Evolutionary conservation across 1,140 invertebrate genomes (phyloP), one percentile per base, ranked within the genome.

Genomic region (Megalonaias nervosa): DNA sequence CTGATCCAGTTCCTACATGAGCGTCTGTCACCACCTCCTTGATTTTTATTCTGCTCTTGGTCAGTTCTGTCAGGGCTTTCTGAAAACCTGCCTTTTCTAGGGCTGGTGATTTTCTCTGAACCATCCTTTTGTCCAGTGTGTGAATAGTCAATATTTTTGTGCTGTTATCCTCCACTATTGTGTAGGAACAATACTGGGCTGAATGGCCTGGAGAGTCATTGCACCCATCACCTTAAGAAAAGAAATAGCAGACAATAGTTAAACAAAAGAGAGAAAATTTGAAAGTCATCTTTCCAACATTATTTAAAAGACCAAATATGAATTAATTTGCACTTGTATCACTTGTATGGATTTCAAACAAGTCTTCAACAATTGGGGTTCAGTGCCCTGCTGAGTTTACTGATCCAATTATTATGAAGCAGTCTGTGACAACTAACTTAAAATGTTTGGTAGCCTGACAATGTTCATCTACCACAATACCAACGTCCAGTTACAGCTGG

Each of bases 61-160:
- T 14, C 31, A 72, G 19, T 6, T 48, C 38, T 13, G 17, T 56
- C 26, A 76, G 23, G 31, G n/a, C n/a, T n/a, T n/a, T n/a, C n/a
- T n/a, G n/a, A n/a, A n/a, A n/a, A n/a, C n/a, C n/a, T n/a, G n/a
- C 58, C 59, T 72, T 72, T 64, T 80, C 79, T 74, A 80, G 72
- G n/a, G 55, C 69, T 23, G 64, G 26, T 0, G 69, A 72, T 31
- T 80, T 80, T 26, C 57, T 56, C 11, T 73, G 65, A 13, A 66
- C 68, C 65, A 61, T 64, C 59, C 79, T 67, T 59, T 73, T 77
- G 64, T 80, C 74, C 48, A 73, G 17, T 13, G 61, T 80, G 13
- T 71, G 17, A 3, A 67, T 23, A 17, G 65, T 38, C 17, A 80
- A 17, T 38, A 80, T 80, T 17, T 80, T 68, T 57, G 68, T 77